Evolutionary conservation across 2,113 vertebrate species (phyloP).

Genomic region (Colinus virginianus): DNA sequence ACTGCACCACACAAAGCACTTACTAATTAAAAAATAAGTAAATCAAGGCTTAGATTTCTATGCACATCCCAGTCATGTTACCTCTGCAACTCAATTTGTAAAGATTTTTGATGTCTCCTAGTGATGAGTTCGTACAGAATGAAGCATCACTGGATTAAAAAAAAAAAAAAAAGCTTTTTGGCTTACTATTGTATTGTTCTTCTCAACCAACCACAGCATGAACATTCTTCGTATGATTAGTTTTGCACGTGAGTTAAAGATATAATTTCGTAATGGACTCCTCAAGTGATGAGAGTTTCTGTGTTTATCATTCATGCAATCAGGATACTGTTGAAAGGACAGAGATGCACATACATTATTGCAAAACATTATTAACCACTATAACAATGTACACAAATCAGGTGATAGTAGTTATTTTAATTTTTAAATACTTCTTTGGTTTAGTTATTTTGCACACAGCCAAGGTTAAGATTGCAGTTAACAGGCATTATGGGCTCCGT

Average conservation of each 20-base stretch:
- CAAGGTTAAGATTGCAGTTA: not conserved
- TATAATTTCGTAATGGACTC: slow-evolving; percentile 19
- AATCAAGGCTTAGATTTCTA: slow-evolving; percentile 15
- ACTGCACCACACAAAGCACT: not conserved
- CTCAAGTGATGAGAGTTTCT: slow-evolving; percentile 5
- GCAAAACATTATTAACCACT: not conserved
- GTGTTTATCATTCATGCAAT: not conserved
- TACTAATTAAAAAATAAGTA: slow-evolving; percentile 29
- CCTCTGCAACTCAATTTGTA: slow-evolving; percentile 17
- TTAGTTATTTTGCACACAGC: not conserved
- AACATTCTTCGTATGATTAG: not conserved
- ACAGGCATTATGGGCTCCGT: not conserved
- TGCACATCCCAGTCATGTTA: not conserved
- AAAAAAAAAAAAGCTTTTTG: not conserved
- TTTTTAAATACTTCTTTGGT: not conserved
- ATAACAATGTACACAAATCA: not conserved
- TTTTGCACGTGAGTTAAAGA: not conserved
- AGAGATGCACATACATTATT: not conserved
- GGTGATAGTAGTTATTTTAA: not conserved
- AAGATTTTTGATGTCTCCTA: slow-evolving; percentile 19
- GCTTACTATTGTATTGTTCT: not conserved
- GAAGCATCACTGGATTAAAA: not conserved
- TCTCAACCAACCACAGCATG: not conserved
- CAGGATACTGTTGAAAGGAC: slow-evolving; percentile 4
- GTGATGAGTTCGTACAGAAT: not conserved